Percentiles rank a stretch among this genome's conserved stretches.
Conservation (phyloP, 2,113 vertebrate genomes). For the Mesocricetus auratus region DNA sequence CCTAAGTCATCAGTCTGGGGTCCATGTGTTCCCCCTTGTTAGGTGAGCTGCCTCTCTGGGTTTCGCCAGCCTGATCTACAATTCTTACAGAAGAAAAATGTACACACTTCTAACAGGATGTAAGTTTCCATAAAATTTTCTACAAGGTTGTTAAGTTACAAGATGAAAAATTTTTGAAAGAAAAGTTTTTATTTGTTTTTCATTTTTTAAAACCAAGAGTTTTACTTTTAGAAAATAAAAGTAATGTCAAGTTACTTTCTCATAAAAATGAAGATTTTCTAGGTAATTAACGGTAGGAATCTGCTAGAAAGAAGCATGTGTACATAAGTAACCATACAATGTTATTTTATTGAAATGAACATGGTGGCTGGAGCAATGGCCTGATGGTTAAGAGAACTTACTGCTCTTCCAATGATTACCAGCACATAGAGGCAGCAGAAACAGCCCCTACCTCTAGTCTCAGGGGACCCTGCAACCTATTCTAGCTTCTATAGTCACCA, state of each 20-base stretch:
- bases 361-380: not conserved
- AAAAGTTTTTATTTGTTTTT: not conserved
- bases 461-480: not conserved
- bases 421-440: not conserved
- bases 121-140: not conserved
- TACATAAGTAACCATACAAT: not conserved
- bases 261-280: not conserved
- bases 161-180: not conserved
- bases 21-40: no score
- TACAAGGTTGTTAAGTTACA: not conserved
- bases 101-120: not conserved
- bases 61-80: no score
- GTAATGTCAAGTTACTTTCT: not conserved
- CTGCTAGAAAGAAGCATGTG: not conserved
- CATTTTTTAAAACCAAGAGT: not conserved
- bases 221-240: not conserved
- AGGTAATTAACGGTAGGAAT: not conserved
- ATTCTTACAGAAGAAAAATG: not conserved
- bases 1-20: no score
- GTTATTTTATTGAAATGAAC: not conserved
- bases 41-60: no score
- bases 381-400: not conserved
- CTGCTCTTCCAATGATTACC: not conserved
- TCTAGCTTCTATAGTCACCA: not conserved
- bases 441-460: not conserved